Conservation (phyloP, 2,888 invertebrate species). For the Scrobipalpa atriplicella region DNA sequence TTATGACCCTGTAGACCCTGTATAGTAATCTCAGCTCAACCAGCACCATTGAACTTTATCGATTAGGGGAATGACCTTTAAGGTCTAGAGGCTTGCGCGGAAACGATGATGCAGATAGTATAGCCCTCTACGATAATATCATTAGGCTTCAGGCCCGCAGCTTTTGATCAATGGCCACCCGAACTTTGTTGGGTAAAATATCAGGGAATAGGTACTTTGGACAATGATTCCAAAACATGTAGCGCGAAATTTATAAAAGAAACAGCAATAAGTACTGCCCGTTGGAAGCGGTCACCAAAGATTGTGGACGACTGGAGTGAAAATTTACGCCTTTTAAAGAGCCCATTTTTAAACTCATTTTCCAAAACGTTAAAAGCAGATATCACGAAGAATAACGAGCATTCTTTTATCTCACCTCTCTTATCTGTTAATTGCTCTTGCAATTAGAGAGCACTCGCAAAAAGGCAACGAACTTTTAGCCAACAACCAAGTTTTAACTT, state of each 20-base stretch:
- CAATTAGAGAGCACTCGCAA: slow-evolving; percentile 1
- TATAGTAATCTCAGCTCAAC: slow-evolving; percentile 6
- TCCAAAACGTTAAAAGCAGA: not conserved
- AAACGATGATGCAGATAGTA: slow-evolving; percentile 35
- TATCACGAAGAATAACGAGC: not conserved
- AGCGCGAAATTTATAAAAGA: no score
- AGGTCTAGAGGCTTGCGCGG: slow-evolving; percentile 34
- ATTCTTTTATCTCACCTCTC: slow-evolving; percentile 12
- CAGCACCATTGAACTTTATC: slow-evolving; percentile 35
- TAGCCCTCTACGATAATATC: slow-evolving; percentile 3
- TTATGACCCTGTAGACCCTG: not conserved
- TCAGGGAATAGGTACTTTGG: not conserved
- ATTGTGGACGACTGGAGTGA: no score
- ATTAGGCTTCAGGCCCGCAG: not conserved
- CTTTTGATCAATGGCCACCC: not conserved
- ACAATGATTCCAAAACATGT: not conserved
- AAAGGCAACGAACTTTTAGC: slow-evolving; percentile 8
- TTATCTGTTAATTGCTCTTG: slow-evolving; percentile 16
- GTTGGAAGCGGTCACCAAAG: no score
- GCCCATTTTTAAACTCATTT: not conserved
- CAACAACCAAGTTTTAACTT: not conserved
- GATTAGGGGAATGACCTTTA: slow-evolving; percentile 41
- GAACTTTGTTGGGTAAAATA: not conserved
- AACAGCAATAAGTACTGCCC: no score
- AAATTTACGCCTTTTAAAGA: no score